A percentile compares a stretch with the other conserved stretches of the same genome.
Conservation (phyloP, 2,888 invertebrate species). For the Drosophila putrida region DNA sequence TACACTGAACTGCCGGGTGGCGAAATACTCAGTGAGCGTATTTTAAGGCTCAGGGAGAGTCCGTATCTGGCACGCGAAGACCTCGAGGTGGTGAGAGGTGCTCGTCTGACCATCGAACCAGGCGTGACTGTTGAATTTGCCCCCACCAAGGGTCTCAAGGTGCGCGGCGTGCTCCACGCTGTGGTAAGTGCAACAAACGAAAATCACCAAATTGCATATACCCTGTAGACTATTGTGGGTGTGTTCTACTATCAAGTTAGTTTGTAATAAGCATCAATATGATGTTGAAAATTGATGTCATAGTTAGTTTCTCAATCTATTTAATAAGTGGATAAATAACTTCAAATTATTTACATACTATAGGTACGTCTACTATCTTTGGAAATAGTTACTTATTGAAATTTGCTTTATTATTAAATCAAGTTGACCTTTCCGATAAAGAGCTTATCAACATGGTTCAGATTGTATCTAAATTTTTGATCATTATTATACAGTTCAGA, state of each 20-base stretch:
- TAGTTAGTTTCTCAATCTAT: background rate
- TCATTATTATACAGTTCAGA: no score
- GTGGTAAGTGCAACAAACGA: slow-evolving; percentile 89
- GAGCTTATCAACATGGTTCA: background rate
- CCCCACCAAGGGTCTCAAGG: slow-evolving; percentile 96
- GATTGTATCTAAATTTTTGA: no score
- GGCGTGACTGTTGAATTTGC: slow-evolving; percentile 96
- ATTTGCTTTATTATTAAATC: background rate
- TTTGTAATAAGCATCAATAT: background rate
- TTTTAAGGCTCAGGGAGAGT: slow-evolving; percentile 86
- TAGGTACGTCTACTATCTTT: no score
- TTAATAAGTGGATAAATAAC: background rate
- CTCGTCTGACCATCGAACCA: slow-evolving; percentile 93
- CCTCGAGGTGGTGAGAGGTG: slow-evolving; percentile 91
- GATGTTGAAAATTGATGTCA: background rate
- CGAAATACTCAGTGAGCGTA: slow-evolving; percentile 83
- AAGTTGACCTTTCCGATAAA: background rate
- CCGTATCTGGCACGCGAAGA: slow-evolving; percentile 93
- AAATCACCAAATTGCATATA: slow-evolving; percentile 16
- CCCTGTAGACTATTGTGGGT: slow-evolving; percentile 10
- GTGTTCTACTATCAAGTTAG: background rate
- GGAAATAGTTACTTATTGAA: background rate
- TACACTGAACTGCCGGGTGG: slow-evolving; percentile 84
- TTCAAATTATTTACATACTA: background rate
- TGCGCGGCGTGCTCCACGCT: slow-evolving; percentile 94